Percentiles rank a stretch among this genome's conserved stretches.
These are phyloP conservation scores for Belonocnema kinseyi DNA, from an alignment of 1,140 invertebrate genomes.

Conservation along the genomic window DNA sequence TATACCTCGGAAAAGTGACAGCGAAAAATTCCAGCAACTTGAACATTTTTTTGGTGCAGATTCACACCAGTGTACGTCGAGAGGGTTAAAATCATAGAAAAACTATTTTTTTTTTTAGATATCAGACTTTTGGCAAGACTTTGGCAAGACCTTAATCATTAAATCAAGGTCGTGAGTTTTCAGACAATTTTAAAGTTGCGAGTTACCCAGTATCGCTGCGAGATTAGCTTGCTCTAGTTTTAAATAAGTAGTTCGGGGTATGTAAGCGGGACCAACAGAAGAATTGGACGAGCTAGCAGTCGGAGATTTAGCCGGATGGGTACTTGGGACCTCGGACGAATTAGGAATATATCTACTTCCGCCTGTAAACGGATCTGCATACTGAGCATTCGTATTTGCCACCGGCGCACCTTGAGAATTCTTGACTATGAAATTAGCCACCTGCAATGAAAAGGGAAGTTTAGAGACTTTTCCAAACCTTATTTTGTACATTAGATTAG, in stretches of 20 bases:
- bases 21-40: no score
- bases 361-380: conserved; percentile 89
- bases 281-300: conserved; percentile 59
- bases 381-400: conserved; percentile 73
- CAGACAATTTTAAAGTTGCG: conserved; percentile 2
- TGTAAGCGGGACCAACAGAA: conserved; percentile 55
- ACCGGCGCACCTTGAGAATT: conserved; percentile 76
- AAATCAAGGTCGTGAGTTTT: not conserved
- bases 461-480: not conserved
- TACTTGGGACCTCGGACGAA: conserved; percentile 51
- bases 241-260: conserved; percentile 70
- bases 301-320: conserved; percentile 52
- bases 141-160: not conserved
- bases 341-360: conserved; percentile 83
- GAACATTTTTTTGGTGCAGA: no score
- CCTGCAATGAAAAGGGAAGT: conserved; percentile 77
- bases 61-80: no score
- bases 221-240: conserved; percentile 83
- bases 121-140: no score
- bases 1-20: no score
- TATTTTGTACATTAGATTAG: not conserved
- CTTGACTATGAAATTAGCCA: conserved; percentile 95
- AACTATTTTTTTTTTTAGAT: no score
- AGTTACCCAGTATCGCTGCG: conserved; percentile 77
- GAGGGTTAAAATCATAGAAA: no score